A percentile compares a stretch with the other conserved stretches of the same genome.
phyloP scores from a whole-genome alignment of 1,140 invertebrate genomes.

The Apis mellifera region DNA sequence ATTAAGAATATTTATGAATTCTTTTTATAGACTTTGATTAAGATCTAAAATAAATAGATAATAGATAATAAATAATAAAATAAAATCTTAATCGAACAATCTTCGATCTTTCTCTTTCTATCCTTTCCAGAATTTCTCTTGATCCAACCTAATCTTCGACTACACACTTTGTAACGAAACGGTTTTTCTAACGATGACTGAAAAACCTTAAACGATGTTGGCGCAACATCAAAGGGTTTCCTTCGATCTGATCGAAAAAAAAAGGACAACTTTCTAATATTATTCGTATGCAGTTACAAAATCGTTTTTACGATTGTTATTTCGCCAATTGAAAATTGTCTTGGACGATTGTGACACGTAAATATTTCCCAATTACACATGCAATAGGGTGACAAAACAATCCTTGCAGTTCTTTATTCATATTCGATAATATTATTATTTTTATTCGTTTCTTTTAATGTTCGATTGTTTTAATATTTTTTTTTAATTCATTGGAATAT shows the following conservation, averaged over 20 bases:
- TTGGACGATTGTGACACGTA: constrained; percentile 15
- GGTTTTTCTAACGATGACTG: neutral
- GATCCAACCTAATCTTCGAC: neutral
- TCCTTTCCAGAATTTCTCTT: no score
- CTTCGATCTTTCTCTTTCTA: no score
- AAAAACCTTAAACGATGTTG: neutral
- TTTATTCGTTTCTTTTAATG: no score
- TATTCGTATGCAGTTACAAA: constrained; percentile 38
- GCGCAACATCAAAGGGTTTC: constrained; percentile 32
- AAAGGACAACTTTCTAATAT: constrained; percentile 43
- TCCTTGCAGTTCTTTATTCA: neutral
- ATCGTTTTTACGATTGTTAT: constrained; percentile 44
- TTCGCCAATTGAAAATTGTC: constrained; percentile 33
- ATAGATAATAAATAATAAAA: no score
- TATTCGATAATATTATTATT: neutral
- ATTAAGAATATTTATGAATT: no score
- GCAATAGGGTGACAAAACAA: constrained; percentile 19
- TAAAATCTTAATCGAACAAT: no score
- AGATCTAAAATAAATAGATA: no score
- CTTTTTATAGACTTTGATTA: no score
- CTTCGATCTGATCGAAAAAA: neutral
- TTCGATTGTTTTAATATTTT: neutral
- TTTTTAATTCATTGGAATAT: neutral
- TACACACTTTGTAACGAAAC: neutral
- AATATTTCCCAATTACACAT: constrained; percentile 21